Conservation (phyloP, 2,888 invertebrate genomes). For the Octonoba sinensis region DNA sequence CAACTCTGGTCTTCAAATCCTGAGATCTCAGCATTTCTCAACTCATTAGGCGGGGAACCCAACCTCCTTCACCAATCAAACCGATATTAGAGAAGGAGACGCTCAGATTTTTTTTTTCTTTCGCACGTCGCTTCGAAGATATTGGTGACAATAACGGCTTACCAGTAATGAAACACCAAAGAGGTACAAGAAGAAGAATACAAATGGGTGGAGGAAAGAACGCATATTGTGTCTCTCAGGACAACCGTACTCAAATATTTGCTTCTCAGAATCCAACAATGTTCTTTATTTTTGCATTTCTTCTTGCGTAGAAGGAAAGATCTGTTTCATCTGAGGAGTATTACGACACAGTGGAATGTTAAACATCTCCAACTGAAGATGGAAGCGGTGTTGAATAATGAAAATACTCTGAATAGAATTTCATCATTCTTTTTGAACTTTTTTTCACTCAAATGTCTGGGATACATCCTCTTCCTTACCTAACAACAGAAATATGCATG, state of each 20-base stretch:
- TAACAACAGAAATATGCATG: too few relatives aligned
- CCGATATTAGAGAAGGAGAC: conserved; percentile 24
- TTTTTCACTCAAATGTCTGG: too few relatives aligned
- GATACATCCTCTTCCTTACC: too few relatives aligned
- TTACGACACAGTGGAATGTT: conserved; percentile 13
- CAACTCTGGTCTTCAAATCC: neutral
- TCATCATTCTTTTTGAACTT: too few relatives aligned
- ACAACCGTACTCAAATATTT: conserved; percentile 35
- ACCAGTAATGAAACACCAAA: conserved; percentile 26
- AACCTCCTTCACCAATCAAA: conserved; percentile 25
- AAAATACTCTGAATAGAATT: too few relatives aligned
- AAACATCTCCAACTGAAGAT: conserved; percentile 11
- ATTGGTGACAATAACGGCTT: conserved; percentile 35
- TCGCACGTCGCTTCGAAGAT: neutral
- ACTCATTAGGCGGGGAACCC: neutral
- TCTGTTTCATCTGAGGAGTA: conserved; percentile 18
- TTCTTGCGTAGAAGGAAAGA: neutral
- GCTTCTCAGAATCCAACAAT: conserved; percentile 3
- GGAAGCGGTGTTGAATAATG: too few relatives aligned
- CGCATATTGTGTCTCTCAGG: neutral
- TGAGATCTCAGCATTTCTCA: too few relatives aligned
- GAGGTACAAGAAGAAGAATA: conserved; percentile 21
- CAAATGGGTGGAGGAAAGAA: conserved; percentile 7
- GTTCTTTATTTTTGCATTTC: conserved; percentile 27
- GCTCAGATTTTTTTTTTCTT: conserved; percentile 4